Conservation (phyloP, 2,888 invertebrate species). For the Nezara viridula region DNA sequence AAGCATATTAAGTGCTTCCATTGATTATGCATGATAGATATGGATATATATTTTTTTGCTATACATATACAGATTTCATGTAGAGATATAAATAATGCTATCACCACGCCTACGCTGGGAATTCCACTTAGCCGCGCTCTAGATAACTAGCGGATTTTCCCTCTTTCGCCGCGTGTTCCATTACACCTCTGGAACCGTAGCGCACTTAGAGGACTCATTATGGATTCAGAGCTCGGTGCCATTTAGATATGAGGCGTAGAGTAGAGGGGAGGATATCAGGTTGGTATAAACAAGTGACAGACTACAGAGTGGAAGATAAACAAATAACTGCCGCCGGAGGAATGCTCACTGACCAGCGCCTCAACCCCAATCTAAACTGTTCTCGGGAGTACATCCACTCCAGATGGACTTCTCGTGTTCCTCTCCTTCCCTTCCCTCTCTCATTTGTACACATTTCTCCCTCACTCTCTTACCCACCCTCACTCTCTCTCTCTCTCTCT, state of each 20-base stretch:
- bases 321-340: neutral
- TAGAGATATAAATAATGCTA: neutral
- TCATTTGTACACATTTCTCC: slow-evolving; percentile 43
- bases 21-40: no score
- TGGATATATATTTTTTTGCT: neutral
- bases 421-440: slow-evolving; percentile 24
- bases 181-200: neutral
- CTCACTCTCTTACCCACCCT: no score
- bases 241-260: neutral
- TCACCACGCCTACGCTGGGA: neutral
- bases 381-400: slow-evolving; percentile 7
- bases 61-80: neutral
- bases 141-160: neutral
- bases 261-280: neutral
- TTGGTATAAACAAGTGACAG: slow-evolving; percentile 34
- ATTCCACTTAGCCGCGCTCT: slow-evolving; percentile 11
- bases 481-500: neutral
- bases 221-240: slow-evolving; percentile 1
- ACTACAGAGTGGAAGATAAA: neutral
- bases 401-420: slow-evolving; percentile 57
- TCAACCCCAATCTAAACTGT: slow-evolving; percentile 15
- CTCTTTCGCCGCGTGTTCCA: neutral
- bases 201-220: slow-evolving; percentile 28
- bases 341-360: neutral
- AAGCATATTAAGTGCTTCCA: no score